Conservation (phyloP, 2,113 vertebrate genomes). For the Smithornis capensis region DNA sequence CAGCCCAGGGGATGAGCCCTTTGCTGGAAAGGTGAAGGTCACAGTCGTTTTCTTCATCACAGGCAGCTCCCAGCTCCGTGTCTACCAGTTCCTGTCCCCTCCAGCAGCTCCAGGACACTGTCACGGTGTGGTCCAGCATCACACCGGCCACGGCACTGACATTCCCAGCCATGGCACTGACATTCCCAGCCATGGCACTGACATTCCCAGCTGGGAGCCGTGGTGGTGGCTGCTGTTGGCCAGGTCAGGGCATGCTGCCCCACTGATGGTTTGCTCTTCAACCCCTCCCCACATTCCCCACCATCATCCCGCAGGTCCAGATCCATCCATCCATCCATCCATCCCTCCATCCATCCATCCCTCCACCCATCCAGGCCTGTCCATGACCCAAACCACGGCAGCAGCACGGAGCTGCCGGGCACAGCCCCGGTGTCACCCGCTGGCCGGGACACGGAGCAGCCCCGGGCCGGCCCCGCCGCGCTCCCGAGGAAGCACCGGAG, state of each 20-base stretch:
- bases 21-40: conserved; percentile 10
- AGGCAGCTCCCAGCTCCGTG: background rate
- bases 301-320: accelerated
- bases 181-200: accelerated
- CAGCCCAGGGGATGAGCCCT: background rate
- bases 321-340: accelerated
- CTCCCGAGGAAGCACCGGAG: background rate
- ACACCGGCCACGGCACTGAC: accelerated
- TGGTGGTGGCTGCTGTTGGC: accelerated
- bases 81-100: background rate
- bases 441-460: background rate
- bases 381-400: accelerated
- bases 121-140: accelerated
- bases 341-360: background rate
- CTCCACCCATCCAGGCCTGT: background rate
- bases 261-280: background rate
- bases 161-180: accelerated
- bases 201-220: accelerated
- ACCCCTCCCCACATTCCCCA: background rate
- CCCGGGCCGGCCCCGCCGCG: accelerated
- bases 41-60: background rate
- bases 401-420: background rate
- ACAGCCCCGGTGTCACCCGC: background rate
- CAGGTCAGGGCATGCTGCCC: accelerated
- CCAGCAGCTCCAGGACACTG: background rate